Evolutionary conservation across 2,113 vertebrate genomes (phyloP).

Genomic region (Lophotis ruficrista): DNA sequence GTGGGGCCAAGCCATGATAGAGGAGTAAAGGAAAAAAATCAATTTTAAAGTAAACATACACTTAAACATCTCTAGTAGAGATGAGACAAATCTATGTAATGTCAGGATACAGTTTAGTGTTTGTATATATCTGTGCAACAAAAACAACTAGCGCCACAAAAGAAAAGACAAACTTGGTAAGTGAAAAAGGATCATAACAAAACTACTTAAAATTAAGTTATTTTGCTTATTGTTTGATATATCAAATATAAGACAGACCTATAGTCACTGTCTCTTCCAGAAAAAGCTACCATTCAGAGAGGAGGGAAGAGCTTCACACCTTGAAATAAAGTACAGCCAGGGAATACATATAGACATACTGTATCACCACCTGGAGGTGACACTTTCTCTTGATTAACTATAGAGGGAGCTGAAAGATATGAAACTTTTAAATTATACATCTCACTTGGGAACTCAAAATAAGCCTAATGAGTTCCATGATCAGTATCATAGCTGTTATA

Average conservation of each 20-base stretch:
- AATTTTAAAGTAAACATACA: not conserved
- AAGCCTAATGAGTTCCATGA: not conserved
- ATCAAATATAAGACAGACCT: not conserved
- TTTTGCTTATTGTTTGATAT: not conserved
- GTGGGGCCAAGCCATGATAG: too few relatives aligned
- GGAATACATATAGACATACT: too few relatives aligned
- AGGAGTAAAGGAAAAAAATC: not conserved
- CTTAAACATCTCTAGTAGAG: not conserved
- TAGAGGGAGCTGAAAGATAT: not conserved
- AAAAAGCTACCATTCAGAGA: not conserved
- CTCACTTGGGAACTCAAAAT: not conserved
- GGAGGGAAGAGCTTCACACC: not conserved
- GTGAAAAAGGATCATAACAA: not conserved
- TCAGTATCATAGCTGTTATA: not conserved
- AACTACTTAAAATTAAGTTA: not conserved
- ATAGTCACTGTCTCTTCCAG: not conserved
- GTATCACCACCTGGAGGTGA: not conserved
- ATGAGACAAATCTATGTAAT: not conserved
- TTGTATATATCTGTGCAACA: not conserved
- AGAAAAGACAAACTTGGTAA: not conserved
- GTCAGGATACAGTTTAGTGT: not conserved
- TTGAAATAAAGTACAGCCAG: not conserved
- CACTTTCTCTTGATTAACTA: not conserved
- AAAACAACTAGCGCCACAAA: not conserved
- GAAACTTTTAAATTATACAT: not conserved